Evolutionary conservation across 2,113 vertebrate species (phyloP), one percentile per base, ranked within the genome.

Genomic region (Zapornia atra): DNA sequence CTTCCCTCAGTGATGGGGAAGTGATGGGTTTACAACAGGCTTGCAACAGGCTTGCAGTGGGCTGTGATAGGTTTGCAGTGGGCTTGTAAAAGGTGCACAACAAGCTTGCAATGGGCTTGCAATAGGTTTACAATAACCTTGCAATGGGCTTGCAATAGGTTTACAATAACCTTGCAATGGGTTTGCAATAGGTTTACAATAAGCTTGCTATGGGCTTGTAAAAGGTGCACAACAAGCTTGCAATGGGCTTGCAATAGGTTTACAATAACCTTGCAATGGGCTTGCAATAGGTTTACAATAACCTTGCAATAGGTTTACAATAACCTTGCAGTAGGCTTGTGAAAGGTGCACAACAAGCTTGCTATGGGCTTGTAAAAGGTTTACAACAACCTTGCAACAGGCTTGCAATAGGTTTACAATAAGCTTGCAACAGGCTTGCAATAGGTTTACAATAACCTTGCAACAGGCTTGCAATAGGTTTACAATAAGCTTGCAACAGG

Each of bases 101-200:
- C 15, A 18, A 18, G 44, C 4, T 69, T 42, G 9, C n/a, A 15
- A 42, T 42, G 14, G 14, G 14, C 40, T 42, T 42, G 7, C 46
- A 48, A 8, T 42, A 42, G 42, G 15, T 42, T 16, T 42, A 13
- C 11, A 18, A 21, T 12, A 5, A 6, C 22, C 9, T 53, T 29
- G 7, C 10, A 25, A 3, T 1, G 2, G 4, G 56, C 2, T 21
- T 22, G 4, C 46, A 50, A 9, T 1, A 5, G 8, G 10, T 5
- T 12, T 31, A 4, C 26, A 80, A 50, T 1, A 10, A 12, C 40
- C 15, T 44, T 48, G 33, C 26, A 9, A 21, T 42, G n/a, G 28
- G 44, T 44, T 44, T 44, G 18, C 44, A 44, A 44, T 17, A 44
- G 44, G 8, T 2, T 40, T 38, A 11, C 31, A 61, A 15, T 2